Percentiles rank a stretch among this genome's conserved stretches.
Conservation (phyloP, 2,797 vertebrate genomes). For the Leptatherina wallacei region DNA sequence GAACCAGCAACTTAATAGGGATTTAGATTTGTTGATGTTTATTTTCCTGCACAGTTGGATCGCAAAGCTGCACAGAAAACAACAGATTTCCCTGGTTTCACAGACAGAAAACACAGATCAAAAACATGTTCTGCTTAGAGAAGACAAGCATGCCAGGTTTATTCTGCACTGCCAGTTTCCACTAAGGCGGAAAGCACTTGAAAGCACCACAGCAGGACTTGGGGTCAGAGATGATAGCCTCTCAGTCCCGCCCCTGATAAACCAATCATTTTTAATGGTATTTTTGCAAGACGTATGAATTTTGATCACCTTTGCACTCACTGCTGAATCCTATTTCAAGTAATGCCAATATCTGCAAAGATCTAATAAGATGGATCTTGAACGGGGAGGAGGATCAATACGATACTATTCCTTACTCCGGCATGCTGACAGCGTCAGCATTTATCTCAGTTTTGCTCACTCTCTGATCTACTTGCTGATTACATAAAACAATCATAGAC, state of each 20-base stretch:
- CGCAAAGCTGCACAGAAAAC: conserved; percentile 57
- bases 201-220: conserved; percentile 55
- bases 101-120: conserved; percentile 73
- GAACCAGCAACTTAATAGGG: conserved; percentile 51
- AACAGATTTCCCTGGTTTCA: conserved; percentile 68
- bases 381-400: conserved; percentile 53
- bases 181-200: conserved; percentile 60
- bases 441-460: conserved; percentile 64
- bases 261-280: conserved; percentile 59
- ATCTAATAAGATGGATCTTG: conserved; percentile 56
- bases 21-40: conserved; percentile 63
- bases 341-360: conserved; percentile 48
- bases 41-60: conserved; percentile 65
- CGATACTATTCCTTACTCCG: conserved; percentile 55
- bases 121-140: conserved; percentile 70
- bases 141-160: conserved; percentile 69
- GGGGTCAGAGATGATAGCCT: conserved; percentile 51
- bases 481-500: conserved; percentile 66
- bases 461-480: conserved; percentile 59
- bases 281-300: conserved; percentile 56
- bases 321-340: conserved; percentile 36
- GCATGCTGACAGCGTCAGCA: conserved; percentile 43
- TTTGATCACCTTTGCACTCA: conserved; percentile 54
- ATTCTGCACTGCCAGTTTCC: conserved; percentile 61
- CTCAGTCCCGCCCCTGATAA: conserved; percentile 48